These are phyloP conservation scores for Zonitis immaculata DNA, from an alignment of 2,888 invertebrate genomes.

Conservation along the genomic window DNA sequence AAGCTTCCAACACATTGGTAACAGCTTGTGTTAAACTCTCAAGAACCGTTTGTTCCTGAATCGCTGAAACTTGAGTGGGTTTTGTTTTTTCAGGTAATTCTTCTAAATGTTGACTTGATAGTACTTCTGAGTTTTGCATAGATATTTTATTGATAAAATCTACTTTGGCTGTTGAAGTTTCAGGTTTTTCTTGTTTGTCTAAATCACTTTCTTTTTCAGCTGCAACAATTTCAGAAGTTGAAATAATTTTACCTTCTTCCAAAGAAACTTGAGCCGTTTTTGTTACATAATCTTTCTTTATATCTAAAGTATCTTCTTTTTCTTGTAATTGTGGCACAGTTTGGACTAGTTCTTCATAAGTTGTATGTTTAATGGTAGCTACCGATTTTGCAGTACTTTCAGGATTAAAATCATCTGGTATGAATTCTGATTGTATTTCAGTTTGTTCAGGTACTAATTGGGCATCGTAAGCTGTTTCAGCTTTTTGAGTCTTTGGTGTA, in stretches of 20 bases:
- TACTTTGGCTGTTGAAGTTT: conserved; percentile 36
- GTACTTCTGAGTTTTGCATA: conserved; percentile 43
- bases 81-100: conserved; percentile 19
- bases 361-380: conserved; percentile 39
- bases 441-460: conserved; percentile 47
- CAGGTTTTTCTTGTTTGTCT: conserved; percentile 37
- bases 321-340: conserved; percentile 41
- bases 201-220: conserved; percentile 51
- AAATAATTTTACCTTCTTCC: conserved; percentile 46
- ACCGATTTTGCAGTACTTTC: conserved; percentile 16
- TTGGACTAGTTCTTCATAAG: conserved; percentile 39
- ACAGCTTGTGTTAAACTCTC: conserved; percentile 28
- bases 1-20: conserved; percentile 28
- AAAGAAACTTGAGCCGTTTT: conserved; percentile 48
- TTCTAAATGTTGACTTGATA: conserved; percentile 25
- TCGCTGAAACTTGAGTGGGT: conserved; percentile 25
- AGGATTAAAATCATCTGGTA: conserved; percentile 17
- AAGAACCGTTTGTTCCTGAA: conserved; percentile 24
- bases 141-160: conserved; percentile 48
- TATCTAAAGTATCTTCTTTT: conserved; percentile 35
- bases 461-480: conserved; percentile 41
- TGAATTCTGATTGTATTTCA: conserved; percentile 17
- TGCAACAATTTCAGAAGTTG: conserved; percentile 50
- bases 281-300: conserved; percentile 20
- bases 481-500: conserved; percentile 39